These are phyloP conservation scores for Rhinatrema bivittatum DNA, from an alignment of 2,797 vertebrate species.

Conservation along the genomic window DNA sequence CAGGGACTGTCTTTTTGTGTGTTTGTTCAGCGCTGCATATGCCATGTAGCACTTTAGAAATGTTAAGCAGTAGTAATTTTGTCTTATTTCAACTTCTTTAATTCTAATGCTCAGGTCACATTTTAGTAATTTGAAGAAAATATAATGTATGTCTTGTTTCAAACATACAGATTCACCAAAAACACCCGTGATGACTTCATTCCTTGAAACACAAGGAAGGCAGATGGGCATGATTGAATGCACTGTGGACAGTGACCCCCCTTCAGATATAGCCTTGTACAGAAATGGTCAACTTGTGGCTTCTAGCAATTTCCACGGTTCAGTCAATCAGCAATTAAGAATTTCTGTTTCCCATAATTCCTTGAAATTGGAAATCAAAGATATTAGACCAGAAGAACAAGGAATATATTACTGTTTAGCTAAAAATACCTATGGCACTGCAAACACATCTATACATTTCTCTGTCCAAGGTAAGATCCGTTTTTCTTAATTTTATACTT, in stretches of 20 bases:
- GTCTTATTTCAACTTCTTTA: no score
- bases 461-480: constrained; percentile 25
- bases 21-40: no score
- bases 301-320: neutral
- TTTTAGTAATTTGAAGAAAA: no score
- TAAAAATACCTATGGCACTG: constrained; percentile 33
- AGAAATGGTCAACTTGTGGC: constrained; percentile 6
- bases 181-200: constrained; percentile 22
- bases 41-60: no score
- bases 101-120: no score
- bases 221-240: constrained; percentile 30
- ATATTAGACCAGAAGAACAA: neutral
- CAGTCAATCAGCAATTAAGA: accelerated
- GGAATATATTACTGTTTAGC: constrained; percentile 43
- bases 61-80: no score
- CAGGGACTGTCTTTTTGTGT: no score
- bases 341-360: constrained; percentile 30
- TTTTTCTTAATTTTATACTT: no score
- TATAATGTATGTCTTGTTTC: no score
- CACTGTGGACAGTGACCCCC: constrained; percentile 40
- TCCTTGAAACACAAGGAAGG: constrained; percentile 27
- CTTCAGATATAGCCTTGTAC: constrained; percentile 30
- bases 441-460: constrained; percentile 5
- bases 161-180: constrained; percentile 37
- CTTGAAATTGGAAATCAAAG: constrained; percentile 32